phyloP scores from a whole-genome alignment of 2,113 vertebrate genomes.

The Gavia stellata region DNA sequence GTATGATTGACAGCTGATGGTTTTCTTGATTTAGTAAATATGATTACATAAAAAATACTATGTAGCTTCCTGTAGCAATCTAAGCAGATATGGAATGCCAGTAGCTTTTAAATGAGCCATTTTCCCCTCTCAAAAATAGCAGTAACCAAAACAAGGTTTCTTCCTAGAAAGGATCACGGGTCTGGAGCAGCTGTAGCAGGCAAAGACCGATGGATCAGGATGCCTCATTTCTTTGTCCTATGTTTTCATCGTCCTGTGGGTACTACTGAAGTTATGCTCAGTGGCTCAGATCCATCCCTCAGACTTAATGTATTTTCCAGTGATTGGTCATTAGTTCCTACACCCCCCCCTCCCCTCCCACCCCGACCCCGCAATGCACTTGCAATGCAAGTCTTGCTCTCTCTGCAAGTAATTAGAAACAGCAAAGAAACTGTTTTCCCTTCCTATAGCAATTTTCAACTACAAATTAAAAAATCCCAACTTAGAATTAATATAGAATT shows the following conservation, averaged over 20 bases:
- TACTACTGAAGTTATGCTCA: neutral
- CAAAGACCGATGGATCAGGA: neutral
- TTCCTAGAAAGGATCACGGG: neutral
- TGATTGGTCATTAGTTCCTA: neutral
- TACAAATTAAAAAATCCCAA: neutral
- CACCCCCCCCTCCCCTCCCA: rapidly evolving
- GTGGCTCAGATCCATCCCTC: neutral
- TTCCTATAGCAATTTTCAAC: neutral
- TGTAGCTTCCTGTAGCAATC: neutral
- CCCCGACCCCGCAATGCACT: neutral
- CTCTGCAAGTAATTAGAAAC: neutral
- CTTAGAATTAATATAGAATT: neutral
- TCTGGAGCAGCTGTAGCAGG: neutral
- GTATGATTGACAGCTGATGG: neutral
- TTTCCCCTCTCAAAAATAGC: neutral
- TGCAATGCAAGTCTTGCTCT: neutral
- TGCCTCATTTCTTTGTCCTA: neutral
- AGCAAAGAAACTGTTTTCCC: neutral
- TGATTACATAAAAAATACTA: neutral
- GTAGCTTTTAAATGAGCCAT: neutral
- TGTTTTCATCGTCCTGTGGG: neutral
- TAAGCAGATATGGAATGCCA: neutral
- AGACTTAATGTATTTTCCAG: neutral
- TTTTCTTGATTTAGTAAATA: neutral
- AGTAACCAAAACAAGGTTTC: neutral